phyloP scores from a whole-genome alignment of 2,113 vertebrate species.

The Pluvianellus socialis region DNA sequence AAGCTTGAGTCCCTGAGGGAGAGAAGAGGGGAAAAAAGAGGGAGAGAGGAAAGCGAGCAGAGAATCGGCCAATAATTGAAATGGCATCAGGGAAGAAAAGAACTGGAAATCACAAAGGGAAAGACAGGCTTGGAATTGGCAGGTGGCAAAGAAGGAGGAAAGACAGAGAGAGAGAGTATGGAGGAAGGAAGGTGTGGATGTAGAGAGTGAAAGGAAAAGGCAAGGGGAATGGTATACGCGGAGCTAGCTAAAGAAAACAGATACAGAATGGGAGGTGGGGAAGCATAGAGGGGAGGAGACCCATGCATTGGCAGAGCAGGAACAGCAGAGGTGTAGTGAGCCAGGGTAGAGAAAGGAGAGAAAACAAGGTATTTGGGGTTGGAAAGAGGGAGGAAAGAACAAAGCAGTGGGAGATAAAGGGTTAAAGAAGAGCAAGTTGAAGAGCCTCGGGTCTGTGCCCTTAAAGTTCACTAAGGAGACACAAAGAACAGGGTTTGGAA shows the following conservation, averaged over 20 bases:
- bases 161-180: neutral
- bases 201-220: neutral
- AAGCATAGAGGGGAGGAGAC: neutral
- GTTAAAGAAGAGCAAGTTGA: neutral
- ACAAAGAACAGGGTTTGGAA: neutral
- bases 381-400: neutral
- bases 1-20: slow-evolving; percentile 37
- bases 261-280: neutral
- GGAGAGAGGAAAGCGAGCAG: neutral
- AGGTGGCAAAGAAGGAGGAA: neutral
- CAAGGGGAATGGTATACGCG: neutral
- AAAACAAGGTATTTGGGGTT: neutral
- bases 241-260: neutral
- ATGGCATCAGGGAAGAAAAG: slow-evolving; percentile 11
- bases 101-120: neutral
- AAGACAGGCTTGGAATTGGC: neutral
- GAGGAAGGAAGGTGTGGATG: neutral
- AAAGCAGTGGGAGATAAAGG: neutral
- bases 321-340: neutral
- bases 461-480: neutral
- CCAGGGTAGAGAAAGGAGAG: neutral
- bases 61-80: slow-evolving; percentile 47
- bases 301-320: neutral
- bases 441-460: neutral
- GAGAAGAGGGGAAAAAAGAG: neutral